Conservation (phyloP, 1,140 invertebrate genomes). For the Monochamus saltuarius region DNA sequence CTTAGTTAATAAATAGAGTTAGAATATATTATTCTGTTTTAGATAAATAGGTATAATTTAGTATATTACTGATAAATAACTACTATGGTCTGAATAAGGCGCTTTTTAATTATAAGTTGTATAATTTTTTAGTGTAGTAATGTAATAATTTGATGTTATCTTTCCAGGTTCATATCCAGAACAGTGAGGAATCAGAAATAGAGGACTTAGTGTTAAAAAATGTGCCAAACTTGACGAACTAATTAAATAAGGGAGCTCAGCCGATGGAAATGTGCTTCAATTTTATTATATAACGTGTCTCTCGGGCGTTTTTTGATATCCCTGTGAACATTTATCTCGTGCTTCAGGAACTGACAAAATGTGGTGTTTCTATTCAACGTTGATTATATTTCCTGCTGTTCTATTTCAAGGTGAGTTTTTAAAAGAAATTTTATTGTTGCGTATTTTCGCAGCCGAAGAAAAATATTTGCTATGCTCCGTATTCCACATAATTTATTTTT, state of each 20-base stretch:
- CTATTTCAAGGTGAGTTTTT: constrained; percentile 28
- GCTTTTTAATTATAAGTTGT: no score
- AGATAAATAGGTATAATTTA: no score
- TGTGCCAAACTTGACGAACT: constrained; percentile 16
- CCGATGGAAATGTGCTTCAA: constrained; percentile 17
- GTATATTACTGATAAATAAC: no score
- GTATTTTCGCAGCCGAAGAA: constrained; percentile 5
- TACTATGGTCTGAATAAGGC: no score
- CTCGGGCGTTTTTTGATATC: background rate
- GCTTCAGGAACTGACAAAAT: constrained; percentile 18
- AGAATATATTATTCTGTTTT: no score
- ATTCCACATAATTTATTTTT: no score
- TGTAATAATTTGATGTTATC: no score
- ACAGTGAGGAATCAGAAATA: background rate
- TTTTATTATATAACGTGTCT: constrained; percentile 21
- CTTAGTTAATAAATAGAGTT: no score
- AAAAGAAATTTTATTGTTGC: background rate
- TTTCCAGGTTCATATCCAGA: no score
- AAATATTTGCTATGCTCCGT: no score
- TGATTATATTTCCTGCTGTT: constrained; percentile 23
- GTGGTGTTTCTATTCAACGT: constrained; percentile 22
- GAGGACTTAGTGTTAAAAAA: background rate
- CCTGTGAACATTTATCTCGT: constrained; percentile 14
- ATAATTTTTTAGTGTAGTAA: no score
- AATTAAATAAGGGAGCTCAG: no score